Percentiles rank a stretch among this genome's conserved stretches.
Evolutionary conservation across 1,140 invertebrate species (phyloP).

Genomic region (Pomacea maculata): DNA sequence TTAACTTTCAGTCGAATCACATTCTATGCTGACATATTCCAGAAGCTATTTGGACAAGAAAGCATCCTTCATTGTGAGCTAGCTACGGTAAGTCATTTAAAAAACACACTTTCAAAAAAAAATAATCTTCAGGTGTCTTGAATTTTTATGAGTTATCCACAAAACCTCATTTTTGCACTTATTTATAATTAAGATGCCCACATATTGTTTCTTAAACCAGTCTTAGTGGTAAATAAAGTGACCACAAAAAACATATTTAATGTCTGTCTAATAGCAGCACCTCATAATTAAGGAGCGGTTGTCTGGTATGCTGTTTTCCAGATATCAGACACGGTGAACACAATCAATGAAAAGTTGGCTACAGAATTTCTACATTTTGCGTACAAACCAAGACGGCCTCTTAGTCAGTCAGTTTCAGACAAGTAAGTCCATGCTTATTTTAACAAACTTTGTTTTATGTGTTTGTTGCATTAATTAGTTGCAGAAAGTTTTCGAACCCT

Average conservation of each 20-base stretch:
- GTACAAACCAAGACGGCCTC: conserved; percentile 37
- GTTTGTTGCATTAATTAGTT: not conserved
- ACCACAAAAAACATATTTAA: no score
- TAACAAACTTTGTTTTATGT: not conserved
- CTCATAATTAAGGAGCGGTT: no score
- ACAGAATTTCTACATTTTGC: conserved; percentile 33
- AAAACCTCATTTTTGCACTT: no score
- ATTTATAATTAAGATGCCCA: no score
- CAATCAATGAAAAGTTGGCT: conserved; percentile 30
- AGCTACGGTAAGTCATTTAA: conserved; percentile 41
- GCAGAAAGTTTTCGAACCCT: not conserved
- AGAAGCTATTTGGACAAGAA: conserved; percentile 48
- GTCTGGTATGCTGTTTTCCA: conserved; percentile 1
- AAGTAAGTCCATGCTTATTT: conserved; percentile 28
- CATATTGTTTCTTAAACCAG: no score
- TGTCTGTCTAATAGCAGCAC: no score
- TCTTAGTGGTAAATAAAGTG: no score
- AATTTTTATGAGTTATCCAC: no score
- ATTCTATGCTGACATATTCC: conserved; percentile 46
- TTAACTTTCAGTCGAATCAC: conserved; percentile 50
- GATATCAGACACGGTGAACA: conserved; percentile 28
- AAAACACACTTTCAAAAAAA: no score
- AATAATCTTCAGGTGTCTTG: no score
- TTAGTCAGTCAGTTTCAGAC: conserved; percentile 32
- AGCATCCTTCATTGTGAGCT: conserved; percentile 47